Percentiles rank a stretch among this genome's conserved stretches.
Evolutionary conservation across 2,888 invertebrate species (phyloP).

Genomic region (Cerceris rybyensis): DNA sequence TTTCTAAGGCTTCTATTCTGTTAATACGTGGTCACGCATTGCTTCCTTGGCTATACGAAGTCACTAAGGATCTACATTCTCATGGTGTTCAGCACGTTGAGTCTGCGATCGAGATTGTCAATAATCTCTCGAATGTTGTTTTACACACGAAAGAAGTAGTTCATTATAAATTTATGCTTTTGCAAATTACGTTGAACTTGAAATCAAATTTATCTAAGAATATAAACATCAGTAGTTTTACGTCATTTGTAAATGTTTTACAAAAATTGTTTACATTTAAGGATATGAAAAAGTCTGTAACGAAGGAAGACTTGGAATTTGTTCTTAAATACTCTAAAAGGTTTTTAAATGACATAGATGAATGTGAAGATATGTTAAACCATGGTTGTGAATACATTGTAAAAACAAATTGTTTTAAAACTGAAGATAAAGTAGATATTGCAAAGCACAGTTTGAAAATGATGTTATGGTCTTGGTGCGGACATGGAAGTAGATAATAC

Average conservation of each 20-base stretch:
- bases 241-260: conserved; percentile 58
- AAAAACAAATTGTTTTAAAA: conserved; percentile 23
- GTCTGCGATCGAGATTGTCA: conserved; percentile 68
- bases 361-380: conserved; percentile 77
- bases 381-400: conserved; percentile 73
- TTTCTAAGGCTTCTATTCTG: conserved; percentile 86
- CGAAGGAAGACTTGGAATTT: conserved; percentile 65
- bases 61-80: conserved; percentile 68
- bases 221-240: conserved; percentile 47
- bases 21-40: conserved; percentile 88
- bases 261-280: conserved; percentile 64
- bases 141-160: conserved; percentile 49
- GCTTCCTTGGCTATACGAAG: conserved; percentile 86
- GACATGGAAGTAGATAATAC: background rate
- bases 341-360: conserved; percentile 68
- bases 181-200: conserved; percentile 60
- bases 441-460: conserved; percentile 28
- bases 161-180: conserved; percentile 61
- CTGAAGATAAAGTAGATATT: conserved; percentile 19
- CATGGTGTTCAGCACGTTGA: conserved; percentile 64
- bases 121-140: conserved; percentile 66
- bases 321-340: conserved; percentile 61
- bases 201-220: conserved; percentile 58
- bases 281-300: conserved; percentile 63
- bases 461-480: conserved; percentile 52